Evolutionary conservation across 2,113 vertebrate species (phyloP).

Genomic region (Dipodomys ordii): DNA sequence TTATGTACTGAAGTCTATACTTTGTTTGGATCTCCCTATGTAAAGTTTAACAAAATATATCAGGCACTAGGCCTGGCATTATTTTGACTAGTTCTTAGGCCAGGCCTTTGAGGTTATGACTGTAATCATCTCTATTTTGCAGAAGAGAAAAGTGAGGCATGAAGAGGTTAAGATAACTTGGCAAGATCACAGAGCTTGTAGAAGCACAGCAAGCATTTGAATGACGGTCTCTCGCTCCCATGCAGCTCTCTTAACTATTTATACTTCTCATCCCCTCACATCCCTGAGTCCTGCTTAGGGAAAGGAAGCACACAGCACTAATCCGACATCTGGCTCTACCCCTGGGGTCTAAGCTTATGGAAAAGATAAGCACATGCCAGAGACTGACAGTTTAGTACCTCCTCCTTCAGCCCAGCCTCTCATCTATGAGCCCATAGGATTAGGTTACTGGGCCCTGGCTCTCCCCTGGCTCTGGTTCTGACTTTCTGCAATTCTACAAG

Average conservation of each 20-base stretch:
- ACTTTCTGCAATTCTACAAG: not conserved
- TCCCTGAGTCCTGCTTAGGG: not conserved
- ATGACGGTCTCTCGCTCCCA: not conserved
- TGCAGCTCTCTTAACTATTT: not conserved
- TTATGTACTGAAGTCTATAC: not conserved
- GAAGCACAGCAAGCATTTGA: slow-evolving; percentile 4
- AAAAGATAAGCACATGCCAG: slow-evolving; percentile 50
- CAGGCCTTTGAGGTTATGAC: not conserved
- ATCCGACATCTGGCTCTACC: slow-evolving; percentile 28
- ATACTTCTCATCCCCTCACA: not conserved
- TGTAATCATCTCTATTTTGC: not conserved
- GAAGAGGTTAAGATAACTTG: slow-evolving; percentile 26
- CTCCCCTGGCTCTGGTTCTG: not conserved
- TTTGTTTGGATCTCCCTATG: slow-evolving; percentile 38
- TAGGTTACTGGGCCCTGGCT: slow-evolving; percentile 1
- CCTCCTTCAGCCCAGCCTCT: slow-evolving; percentile 25
- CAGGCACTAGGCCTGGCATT: not conserved
- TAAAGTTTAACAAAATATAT: not conserved
- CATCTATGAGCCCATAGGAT: slow-evolving; percentile 41
- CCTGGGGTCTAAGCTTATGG: slow-evolving; percentile 22
- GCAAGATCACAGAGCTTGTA: not conserved
- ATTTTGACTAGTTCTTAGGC: slow-evolving; percentile 4
- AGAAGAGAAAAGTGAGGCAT: slow-evolving; percentile 1
- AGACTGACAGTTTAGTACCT: slow-evolving; percentile 5
- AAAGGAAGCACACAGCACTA: not conserved